Conservation (phyloP, 2,797 vertebrate species). For the Xyrichtys novacula region DNA sequence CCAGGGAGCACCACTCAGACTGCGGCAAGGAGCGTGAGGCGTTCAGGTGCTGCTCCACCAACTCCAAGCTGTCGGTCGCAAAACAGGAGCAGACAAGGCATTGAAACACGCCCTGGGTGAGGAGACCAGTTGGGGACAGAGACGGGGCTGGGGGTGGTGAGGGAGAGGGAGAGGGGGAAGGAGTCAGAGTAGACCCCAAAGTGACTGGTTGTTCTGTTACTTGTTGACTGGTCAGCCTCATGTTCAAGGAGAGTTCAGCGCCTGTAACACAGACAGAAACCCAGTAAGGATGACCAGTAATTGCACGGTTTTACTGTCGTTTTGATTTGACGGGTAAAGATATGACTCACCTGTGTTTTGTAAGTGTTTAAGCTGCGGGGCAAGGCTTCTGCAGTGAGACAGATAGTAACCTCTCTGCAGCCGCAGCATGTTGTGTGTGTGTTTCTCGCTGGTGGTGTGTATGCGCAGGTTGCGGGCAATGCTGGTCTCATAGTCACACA, state of each 20-base stretch:
- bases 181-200: slow-evolving; percentile 92
- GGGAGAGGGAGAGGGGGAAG: slow-evolving; percentile 92
- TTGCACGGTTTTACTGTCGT: background rate
- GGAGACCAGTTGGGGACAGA: slow-evolving; percentile 71
- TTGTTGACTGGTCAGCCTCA: slow-evolving; percentile 91
- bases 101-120: slow-evolving; percentile 89
- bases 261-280: slow-evolving; percentile 76
- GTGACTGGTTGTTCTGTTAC: slow-evolving; percentile 92
- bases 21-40: slow-evolving; percentile 92
- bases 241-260: slow-evolving; percentile 91
- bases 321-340: rapidly evolving
- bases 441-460: slow-evolving; percentile 98
- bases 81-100: slow-evolving; percentile 97
- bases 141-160: slow-evolving; percentile 74
- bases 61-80: slow-evolving; percentile 94
- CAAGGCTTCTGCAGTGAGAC: slow-evolving; percentile 93
- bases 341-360: slow-evolving; percentile 72
- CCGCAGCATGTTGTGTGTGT: slow-evolving; percentile 97
- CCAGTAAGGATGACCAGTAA: background rate
- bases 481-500: slow-evolving; percentile 99
- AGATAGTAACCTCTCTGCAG: slow-evolving; percentile 96
- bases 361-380: slow-evolving; percentile 82
- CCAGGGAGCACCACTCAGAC: slow-evolving; percentile 95
- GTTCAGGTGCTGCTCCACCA: slow-evolving; percentile 94
- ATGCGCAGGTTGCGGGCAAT: slow-evolving; percentile 98